Evolutionary conservation across 2,113 vertebrate species (phyloP), one percentile per base, ranked within the genome.

Genomic region (Takifugu flavidus): DNA sequence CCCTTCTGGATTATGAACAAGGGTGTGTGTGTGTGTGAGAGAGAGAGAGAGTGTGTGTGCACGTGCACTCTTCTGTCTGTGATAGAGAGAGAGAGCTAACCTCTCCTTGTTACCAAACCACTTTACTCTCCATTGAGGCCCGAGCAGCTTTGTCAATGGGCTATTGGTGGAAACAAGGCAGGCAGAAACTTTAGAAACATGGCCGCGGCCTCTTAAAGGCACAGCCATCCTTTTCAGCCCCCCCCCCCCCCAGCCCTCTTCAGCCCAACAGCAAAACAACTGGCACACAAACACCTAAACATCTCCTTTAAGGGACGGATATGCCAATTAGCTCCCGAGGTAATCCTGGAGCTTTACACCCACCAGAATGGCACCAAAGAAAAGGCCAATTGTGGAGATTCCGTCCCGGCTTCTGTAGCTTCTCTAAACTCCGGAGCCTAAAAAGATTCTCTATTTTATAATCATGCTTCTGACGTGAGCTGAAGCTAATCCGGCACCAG

Each of bases 91-190:
- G 88, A 86, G 89, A 88, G 83, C 81, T 88, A 91, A 90, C 89
- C 89, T 89, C 89, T 91, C 85, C 89, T 89, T 91, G 89, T 92
- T 90, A 90, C 89, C 83, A 82, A 91, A 92, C 89, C 89, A 91
- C 89, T 92, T 87, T 91, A 90, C 87, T 90, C 88, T 89, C 89
- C 90, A 92, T 91, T 91, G 90, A 91, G 85, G 85, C 85, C 80
- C 77, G 85, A 85, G 89, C 90, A 90, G 91, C 89, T 91, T 92
- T 92, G 90, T 92, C 90, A 92, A 92, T 91, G 91, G 90, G 88
- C 90, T 92, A 91, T 92, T 92, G 91, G 91, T 89, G 89, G 88
- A 91, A 92, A 92, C 91, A 92, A 92, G 84, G 81, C 90, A 91
- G 88, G 90, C 90, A 91, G 91, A 91, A 91, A 91, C 90, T 92